Conservation (phyloP, 2,888 invertebrate genomes). For the Parnassius apollo region DNA sequence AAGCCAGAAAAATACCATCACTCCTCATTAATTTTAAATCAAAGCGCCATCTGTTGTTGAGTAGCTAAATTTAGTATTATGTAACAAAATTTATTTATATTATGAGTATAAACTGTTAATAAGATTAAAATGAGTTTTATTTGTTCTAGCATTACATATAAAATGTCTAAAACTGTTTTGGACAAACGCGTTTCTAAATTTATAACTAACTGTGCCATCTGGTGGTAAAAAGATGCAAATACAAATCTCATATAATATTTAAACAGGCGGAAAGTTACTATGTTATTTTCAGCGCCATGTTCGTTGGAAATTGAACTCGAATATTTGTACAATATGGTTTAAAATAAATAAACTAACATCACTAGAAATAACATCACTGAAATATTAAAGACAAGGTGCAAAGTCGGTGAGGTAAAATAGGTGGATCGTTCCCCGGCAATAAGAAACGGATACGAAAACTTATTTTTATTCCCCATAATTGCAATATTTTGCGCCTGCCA, state of each 20-base stretch:
- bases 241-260: constrained; percentile 56
- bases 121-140: no score
- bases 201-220: constrained; percentile 30
- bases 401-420: constrained; percentile 54
- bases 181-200: no score
- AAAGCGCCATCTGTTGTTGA: constrained; percentile 32
- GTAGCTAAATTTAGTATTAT: constrained; percentile 28
- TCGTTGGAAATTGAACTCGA: constrained; percentile 44
- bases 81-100: not conserved
- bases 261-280: constrained; percentile 61
- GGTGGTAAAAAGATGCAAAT: constrained; percentile 27
- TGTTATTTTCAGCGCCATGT: constrained; percentile 47
- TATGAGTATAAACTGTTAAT: no score
- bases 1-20: no score
- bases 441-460: constrained; percentile 32
- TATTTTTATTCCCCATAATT: constrained; percentile 22
- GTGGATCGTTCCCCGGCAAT: constrained; percentile 45
- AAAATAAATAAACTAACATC: constrained; percentile 35
- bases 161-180: no score
- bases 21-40: no score
- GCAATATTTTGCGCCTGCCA: not conserved
- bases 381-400: constrained; percentile 55
- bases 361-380: constrained; percentile 57
- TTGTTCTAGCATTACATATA: no score
- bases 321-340: constrained; percentile 34